phyloP scores from a whole-genome alignment of 2,888 invertebrate species.

The Hirtodrosophila histrioides region DNA sequence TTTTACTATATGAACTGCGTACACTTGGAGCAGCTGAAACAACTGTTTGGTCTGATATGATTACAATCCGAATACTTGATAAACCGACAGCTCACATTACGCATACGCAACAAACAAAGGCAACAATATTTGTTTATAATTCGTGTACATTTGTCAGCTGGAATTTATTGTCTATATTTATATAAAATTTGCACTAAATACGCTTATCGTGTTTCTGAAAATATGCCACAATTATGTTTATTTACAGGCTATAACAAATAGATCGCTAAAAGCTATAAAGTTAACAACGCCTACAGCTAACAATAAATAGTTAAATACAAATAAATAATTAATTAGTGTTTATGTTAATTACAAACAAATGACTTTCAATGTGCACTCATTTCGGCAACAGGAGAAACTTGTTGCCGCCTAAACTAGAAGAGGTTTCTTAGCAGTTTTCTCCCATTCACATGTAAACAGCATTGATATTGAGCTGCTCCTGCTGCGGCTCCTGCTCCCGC shows the following conservation, averaged over 20 bases:
- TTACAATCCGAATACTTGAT: constrained; percentile 3
- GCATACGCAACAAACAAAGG: constrained; percentile 35
- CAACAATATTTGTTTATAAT: constrained; percentile 13
- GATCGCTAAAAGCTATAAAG: constrained; percentile 40
- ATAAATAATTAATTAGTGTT: constrained; percentile 44
- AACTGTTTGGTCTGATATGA: constrained; percentile 53
- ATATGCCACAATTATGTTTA: constrained; percentile 58
- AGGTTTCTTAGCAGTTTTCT: constrained; percentile 33
- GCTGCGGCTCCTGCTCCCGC: constrained; percentile 61
- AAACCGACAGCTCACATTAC: constrained; percentile 28
- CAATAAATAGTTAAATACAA: constrained; percentile 52
- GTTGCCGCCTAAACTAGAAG: constrained; percentile 45
- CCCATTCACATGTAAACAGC: constrained; percentile 50
- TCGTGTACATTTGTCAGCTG: constrained; percentile 40
- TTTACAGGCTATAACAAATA: constrained; percentile 63
- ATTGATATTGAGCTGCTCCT: constrained; percentile 29
- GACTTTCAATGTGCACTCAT: constrained; percentile 83
- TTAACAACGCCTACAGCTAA: constrained; percentile 65
- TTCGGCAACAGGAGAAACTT: constrained; percentile 24
- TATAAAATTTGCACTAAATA: too few species aligned
- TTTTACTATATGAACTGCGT: constrained; percentile 49
- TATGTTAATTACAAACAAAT: constrained; percentile 73
- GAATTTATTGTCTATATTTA: constrained; percentile 30
- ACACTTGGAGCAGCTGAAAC: constrained; percentile 50
- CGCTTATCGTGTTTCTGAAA: neutral